Evolutionary conservation across 2,113 vertebrate species (phyloP), one percentile per base, ranked within the genome.

Genomic region (Paralichthys olivaceus): DNA sequence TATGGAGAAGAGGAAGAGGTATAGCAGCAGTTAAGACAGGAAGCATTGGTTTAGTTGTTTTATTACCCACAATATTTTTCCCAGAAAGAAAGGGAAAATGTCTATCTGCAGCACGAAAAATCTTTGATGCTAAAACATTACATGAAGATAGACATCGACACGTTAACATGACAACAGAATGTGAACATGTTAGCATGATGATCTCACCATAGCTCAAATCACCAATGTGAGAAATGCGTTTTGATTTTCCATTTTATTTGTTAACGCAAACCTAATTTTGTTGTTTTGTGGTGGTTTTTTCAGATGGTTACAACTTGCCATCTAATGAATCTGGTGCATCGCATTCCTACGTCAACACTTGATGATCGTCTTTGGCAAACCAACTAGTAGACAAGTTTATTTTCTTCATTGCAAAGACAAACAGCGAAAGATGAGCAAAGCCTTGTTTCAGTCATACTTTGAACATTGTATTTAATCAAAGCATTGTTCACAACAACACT

Each of bases 221-320:
- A 5, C 45, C 20, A 53, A 7, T 53, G 20, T 7, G 20, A 53
- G 20, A 53, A 53, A 53, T 53, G 43, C 43, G 17, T 4, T 47
- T 47, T 47, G 1, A 7, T 6, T 17, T 7, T 45, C 15, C 15
- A 47, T 51, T 1, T 0, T 51, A 23, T 23, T n/a, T 54, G 6
- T 56, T 0, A 25, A 13, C 11, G 15, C 23, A 22, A 11, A 49
- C 25, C 37, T 17, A 29, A 23, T 58, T 3, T 11, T 60, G 19
- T 47, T 64, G 12, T 29, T 55, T 54, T 34, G 19, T 51, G 23
- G 15, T 7, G 69, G 25, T 64, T 23, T 76, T 80, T 74, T 45
- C 81, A 91, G 88, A 75, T 32, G 72, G 29, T 28, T 81, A 87
- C 77, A 79, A 89, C 17, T 0, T 63, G 3, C 74, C 81, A 12